Base-by-base conservation (phyloP, 2,888 invertebrate genomes). In the Oligia strigilis region DNA sequence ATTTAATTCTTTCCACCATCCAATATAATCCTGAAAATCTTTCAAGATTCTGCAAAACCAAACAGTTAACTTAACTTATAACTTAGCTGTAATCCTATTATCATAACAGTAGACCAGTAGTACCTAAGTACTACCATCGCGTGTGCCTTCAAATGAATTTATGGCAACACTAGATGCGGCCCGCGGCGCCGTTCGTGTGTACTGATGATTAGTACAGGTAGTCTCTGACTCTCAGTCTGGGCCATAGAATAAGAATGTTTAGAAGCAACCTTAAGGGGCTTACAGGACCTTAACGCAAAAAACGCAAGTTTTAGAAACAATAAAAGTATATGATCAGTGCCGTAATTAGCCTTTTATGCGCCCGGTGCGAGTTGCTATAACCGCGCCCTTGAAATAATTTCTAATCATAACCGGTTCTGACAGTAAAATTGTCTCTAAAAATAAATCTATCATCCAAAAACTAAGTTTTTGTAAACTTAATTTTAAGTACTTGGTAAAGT, bases 181-280 rank as follows among this genome's bases (percentile, higher is more conserved):
- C 87, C 72, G 86, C 81, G 87, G 85, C 81, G 83, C 78, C 66
- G 77, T 79, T 76, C 85, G 87, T 83, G 83, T 82, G 75, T 78
- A 71, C 62, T 72, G 52, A 87, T 80, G 85, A 87, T 87, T 82
- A 85, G 85, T 82, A 36, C 79, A 62, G 40, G 74, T 83, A 86
- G 67, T 81, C 65, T 19, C 49, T 8, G 65, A 29, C 58, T 69
- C 23, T 36, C 29, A 36, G 0, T 19, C 58, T 60, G 17, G 64
- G 0, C 2, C 52, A 74, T 66, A 80, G 81, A 79, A 0, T 65
- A 65, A 65, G 40, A 19, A 65, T 23, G 19, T 58, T 19, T 19
- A 55, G 55, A 43, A 9, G 5, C 40, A 40, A 40, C 40, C 40
- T 40, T 40, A 40, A 40, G 40, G 36, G 36, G 36, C 36, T 36